These are phyloP conservation scores for Metallyticus violacea DNA, from an alignment of 2,888 invertebrate species.

Conservation along the genomic window DNA sequence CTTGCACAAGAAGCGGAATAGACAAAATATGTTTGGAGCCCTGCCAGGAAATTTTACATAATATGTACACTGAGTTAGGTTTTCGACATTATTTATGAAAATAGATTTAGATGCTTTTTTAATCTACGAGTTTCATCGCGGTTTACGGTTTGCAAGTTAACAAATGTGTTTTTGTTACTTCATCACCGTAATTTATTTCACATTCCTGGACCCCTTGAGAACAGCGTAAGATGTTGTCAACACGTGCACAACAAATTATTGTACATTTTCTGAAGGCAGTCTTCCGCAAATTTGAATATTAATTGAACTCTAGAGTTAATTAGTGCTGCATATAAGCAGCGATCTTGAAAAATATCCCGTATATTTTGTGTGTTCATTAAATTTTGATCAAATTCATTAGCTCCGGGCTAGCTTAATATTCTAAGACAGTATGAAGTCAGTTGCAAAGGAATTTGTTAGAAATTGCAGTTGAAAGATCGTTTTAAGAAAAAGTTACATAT, in stretches of 20 bases:
- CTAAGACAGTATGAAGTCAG: no score
- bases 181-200: background rate
- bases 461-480: no score
- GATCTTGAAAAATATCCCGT: background rate
- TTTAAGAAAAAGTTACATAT: no score
- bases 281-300: background rate
- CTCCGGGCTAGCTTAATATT: no score
- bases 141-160: background rate
- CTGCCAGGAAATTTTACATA: background rate
- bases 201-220: background rate
- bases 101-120: background rate
- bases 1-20: background rate
- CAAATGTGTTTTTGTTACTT: background rate
- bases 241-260: background rate
- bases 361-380: background rate
- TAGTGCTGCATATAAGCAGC: background rate
- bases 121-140: background rate
- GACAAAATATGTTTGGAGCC: background rate
- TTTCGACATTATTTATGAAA: background rate
- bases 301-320: background rate
- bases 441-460: no score
- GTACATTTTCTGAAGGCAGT: background rate
- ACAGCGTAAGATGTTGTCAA: background rate
- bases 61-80: background rate
- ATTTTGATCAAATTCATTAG: background rate